phyloP scores from a whole-genome alignment of 2,113 vertebrate species.

The Nibea coibor region DNA sequence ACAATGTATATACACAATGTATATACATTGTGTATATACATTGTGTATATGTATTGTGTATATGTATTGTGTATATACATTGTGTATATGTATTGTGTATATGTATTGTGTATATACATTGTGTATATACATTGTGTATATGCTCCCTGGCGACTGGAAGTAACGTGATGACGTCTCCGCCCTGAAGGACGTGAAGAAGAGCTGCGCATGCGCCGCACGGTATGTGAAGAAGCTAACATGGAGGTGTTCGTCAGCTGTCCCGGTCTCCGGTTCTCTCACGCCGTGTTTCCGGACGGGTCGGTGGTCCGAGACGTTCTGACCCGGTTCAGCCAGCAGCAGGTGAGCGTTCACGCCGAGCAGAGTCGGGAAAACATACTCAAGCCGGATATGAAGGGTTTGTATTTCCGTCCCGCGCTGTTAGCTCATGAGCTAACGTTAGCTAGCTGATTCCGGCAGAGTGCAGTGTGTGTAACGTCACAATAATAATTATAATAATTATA shows the following conservation, averaged over 20 bases:
- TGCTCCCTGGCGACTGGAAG: too few species aligned
- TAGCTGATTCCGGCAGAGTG: background rate
- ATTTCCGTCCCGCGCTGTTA: background rate
- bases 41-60: too few species aligned
- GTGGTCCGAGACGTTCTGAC: constrained; percentile 67
- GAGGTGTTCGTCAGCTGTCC: constrained; percentile 72
- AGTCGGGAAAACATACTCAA: background rate
- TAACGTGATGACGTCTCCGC: too few species aligned
- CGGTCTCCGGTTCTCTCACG: background rate
- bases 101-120: too few species aligned
- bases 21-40: too few species aligned
- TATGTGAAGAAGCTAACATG: constrained; percentile 40
- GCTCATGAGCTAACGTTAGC: constrained; percentile 26
- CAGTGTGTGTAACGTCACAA: too few species aligned
- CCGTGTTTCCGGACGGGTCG: constrained; percentile 51
- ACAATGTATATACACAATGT: too few species aligned
- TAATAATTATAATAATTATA: too few species aligned
- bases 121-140: too few species aligned
- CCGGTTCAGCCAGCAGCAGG: constrained; percentile 59
- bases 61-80: too few species aligned
- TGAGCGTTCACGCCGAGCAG: constrained; percentile 17
- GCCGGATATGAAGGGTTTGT: background rate
- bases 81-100: too few species aligned
- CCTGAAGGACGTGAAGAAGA: too few species aligned
- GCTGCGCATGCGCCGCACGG: constrained; percentile 4